Conservation (phyloP, 2,888 invertebrate genomes). For the Pandemis cinnamomeana region DNA sequence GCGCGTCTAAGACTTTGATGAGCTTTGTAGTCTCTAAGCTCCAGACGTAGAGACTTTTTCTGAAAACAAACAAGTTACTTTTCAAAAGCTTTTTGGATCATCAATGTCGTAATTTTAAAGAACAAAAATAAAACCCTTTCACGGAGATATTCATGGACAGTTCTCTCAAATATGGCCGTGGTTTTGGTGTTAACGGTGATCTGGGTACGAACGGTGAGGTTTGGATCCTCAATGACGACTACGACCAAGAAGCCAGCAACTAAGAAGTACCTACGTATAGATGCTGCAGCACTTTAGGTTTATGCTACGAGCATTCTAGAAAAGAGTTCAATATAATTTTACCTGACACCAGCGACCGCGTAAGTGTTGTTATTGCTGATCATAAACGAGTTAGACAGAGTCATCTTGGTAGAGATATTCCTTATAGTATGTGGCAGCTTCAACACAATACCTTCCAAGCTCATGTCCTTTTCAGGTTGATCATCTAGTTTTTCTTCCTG, state of each 20-base stretch:
- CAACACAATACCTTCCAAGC: constrained; percentile 86
- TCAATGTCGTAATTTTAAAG: too few species aligned
- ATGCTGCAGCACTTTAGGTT: too few species aligned
- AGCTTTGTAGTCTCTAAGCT: constrained; percentile 91
- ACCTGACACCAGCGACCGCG: constrained; percentile 97
- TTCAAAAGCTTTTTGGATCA: too few species aligned
- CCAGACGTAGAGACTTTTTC: constrained; percentile 98
- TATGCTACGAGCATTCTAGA: too few species aligned
- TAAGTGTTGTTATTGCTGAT: constrained; percentile 95
- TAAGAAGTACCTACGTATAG: too few species aligned
- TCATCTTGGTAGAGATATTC: constrained; percentile 96
- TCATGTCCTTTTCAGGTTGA: constrained; percentile 66
- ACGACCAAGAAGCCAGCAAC: too few species aligned
- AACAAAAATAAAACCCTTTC: too few species aligned
- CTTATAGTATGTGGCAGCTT: constrained; percentile 93
- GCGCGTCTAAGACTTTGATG: constrained; percentile 97
- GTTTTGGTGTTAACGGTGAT: too few species aligned
- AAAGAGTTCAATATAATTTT: background rate
- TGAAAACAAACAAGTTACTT: constrained; percentile 55
- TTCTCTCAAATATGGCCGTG: too few species aligned
- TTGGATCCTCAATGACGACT: too few species aligned
- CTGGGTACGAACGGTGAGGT: too few species aligned
- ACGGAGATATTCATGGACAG: too few species aligned
- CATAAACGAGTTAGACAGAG: constrained; percentile 95
- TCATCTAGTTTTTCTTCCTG: constrained; percentile 70